Percentiles rank a stretch among this genome's conserved stretches.
Conservation (phyloP, 30 jellyfish, hydroid and myxozoan species). For the Hydractinia symbiolongicarpus region DNA sequence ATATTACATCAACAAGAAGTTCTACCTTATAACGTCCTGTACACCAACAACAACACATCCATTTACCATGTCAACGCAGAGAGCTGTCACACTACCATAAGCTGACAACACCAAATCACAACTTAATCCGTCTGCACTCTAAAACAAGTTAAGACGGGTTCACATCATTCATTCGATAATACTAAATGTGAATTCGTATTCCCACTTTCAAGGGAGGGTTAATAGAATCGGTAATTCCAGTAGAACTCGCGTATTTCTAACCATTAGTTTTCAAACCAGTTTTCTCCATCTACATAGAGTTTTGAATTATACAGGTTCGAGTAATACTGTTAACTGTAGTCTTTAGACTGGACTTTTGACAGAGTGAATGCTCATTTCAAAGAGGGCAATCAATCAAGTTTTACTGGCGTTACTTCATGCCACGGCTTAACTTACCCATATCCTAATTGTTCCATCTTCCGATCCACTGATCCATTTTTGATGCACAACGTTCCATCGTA, state of each 20-base stretch:
- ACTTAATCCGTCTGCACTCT: slow-evolving; percentile 79
- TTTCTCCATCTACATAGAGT: too few species aligned
- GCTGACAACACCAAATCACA: slow-evolving; percentile 70
- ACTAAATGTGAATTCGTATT: too few species aligned
- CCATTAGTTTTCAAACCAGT: too few species aligned
- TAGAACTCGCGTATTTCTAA: too few species aligned
- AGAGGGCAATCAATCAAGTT: background rate
- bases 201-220: too few species aligned
- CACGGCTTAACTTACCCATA: slow-evolving; percentile 49
- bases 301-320: too few species aligned
- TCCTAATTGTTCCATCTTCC: slow-evolving; percentile 69
- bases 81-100: slow-evolving; percentile 51
- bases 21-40: slow-evolving; percentile 59
- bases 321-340: too few species aligned
- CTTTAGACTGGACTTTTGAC: too few species aligned
- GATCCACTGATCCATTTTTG: slow-evolving; percentile 76
- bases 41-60: slow-evolving; percentile 87
- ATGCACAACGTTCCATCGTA: slow-evolving; percentile 46
- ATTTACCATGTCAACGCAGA: slow-evolving; percentile 52
- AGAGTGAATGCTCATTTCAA: too few species aligned
- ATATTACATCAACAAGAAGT: too few species aligned
- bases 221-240: too few species aligned
- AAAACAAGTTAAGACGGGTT: background rate
- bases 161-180: too few species aligned
- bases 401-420: background rate